Evolutionary conservation across 2,797 vertebrate genomes (phyloP), one percentile per base, ranked within the genome.

Genomic region (Sitta carolinensis): DNA sequence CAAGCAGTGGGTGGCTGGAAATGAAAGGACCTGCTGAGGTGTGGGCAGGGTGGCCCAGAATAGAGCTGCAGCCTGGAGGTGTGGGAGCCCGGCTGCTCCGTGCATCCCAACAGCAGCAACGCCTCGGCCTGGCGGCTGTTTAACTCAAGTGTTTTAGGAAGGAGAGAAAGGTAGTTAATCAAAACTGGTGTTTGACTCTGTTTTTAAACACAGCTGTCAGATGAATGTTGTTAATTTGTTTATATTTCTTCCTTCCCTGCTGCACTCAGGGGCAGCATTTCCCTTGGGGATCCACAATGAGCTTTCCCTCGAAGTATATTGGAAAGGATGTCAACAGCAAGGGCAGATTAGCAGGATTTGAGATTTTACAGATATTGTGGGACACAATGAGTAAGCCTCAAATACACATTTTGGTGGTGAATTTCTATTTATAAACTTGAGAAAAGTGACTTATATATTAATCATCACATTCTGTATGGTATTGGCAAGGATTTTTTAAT

Each of bases 131-230:
- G 2, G 0, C 0, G 1, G 21, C 13, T 20, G 48, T 25, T 76
- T 42, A 67, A 26, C 51, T 89, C 32, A 30, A 59, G 52, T 54
- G 30, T 32, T 88, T 72, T 18, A 76, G 68, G 47, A 84, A 91
- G 19, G 14, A 17, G 25, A 79, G 38, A 80, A 64, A 75, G 48
- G 21, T 27, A 61, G 12, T 94, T 88, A 38, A 94, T 48, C 43
- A 84, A 58, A 92, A 52, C 26, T 30, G 42, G 32, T 42, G 73
- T 74, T 80, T 83, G 62, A 64, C 21, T 76, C 42, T 5, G 30
- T 42, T 89, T 80, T 81, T 62, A 94, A 91, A 88, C 69, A 89
- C 91, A 94, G 87, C 80, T 81, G 89, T 42, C 76, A 62, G 69
- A 81, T 54, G n/a, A 57, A 85, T 22, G 58, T 13, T 76, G 87